Evolutionary conservation across 2,797 vertebrate genomes (phyloP).

Genomic region (Oophaga sylvatica): DNA sequence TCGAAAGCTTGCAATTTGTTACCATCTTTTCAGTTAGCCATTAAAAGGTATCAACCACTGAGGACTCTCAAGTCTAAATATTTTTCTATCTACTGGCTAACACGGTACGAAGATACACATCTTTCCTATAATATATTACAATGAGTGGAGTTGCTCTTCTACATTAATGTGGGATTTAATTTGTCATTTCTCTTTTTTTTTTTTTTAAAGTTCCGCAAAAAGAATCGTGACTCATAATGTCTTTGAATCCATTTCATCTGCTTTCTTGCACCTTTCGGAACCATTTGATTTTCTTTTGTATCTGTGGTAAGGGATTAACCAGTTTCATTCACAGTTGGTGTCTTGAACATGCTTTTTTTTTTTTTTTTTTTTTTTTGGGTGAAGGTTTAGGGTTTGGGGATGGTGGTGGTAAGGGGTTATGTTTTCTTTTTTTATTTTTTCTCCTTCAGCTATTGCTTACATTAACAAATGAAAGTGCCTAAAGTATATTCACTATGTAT

Average conservation of each 20-base stretch:
- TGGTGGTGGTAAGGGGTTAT: background rate
- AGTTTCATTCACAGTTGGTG: slow-evolving; percentile 66
- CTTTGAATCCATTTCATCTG: slow-evolving; percentile 69
- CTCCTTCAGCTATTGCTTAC: slow-evolving; percentile 78
- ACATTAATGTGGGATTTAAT: background rate
- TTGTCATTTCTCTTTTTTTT: background rate
- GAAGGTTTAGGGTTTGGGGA: no score
- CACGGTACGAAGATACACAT: no score
- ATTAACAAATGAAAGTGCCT: slow-evolving; percentile 95
- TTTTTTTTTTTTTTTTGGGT: slow-evolving; percentile 36
- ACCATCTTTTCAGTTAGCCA: no score
- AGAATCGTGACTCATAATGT: background rate
- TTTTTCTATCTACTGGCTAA: no score
- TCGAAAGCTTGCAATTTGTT: no score
- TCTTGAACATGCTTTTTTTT: slow-evolving; percentile 67
- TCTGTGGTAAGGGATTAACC: slow-evolving; percentile 84
- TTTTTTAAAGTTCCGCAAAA: background rate
- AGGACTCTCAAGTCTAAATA: no score
- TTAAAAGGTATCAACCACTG: no score
- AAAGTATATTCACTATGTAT: slow-evolving; percentile 85
- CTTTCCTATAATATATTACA: slow-evolving; percentile 20
- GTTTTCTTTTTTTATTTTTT: slow-evolving; percentile 50
- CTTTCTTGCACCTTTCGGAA: slow-evolving; percentile 69
- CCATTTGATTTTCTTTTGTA: slow-evolving; percentile 81
- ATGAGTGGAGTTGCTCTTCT: background rate